Percentiles rank a stretch among this genome's conserved stretches.
These are phyloP conservation scores for Platichthys stellatus DNA, from an alignment of 2,113 vertebrate species.

Conservation along the genomic window DNA sequence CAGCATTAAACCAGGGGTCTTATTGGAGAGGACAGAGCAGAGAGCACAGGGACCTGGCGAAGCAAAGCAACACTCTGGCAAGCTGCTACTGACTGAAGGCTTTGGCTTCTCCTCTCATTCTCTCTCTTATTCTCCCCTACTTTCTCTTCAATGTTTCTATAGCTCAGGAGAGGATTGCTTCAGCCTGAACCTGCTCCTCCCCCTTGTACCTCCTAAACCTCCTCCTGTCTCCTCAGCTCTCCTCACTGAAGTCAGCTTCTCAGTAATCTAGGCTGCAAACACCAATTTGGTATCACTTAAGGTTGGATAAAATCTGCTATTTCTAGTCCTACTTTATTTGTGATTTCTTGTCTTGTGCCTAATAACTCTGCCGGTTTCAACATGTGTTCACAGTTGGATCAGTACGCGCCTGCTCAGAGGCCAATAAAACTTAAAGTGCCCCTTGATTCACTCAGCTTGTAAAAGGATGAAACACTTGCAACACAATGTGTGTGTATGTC, in stretches of 20 bases:
- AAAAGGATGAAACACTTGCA: slow-evolving; percentile 67
- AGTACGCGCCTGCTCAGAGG: slow-evolving; percentile 49
- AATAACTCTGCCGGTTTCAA: slow-evolving; percentile 32
- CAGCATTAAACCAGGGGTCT: slow-evolving; percentile 82
- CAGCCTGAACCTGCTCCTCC: slow-evolving; percentile 27
- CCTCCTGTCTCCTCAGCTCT: not conserved
- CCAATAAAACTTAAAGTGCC: slow-evolving; percentile 63
- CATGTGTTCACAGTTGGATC: slow-evolving; percentile 56
- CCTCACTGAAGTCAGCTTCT: not conserved
- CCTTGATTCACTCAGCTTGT: slow-evolving; percentile 60
- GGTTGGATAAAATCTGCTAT: not conserved
- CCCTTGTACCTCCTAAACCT: slow-evolving; percentile 15
- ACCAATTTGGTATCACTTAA: not conserved
- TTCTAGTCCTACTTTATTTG: slow-evolving; percentile 1
- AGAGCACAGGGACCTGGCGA: slow-evolving; percentile 77
- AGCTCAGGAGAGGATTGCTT: slow-evolving; percentile 16
- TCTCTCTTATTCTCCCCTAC: slow-evolving; percentile 53
- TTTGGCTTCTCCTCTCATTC: slow-evolving; percentile 56
- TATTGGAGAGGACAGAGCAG: slow-evolving; percentile 82
- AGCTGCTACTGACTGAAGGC: slow-evolving; percentile 76
- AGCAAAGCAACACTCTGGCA: slow-evolving; percentile 74
- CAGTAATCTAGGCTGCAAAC: not conserved
- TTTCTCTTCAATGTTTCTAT: slow-evolving; percentile 37
- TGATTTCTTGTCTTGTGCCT: slow-evolving; percentile 22
- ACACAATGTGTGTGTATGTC: slow-evolving; percentile 13